A percentile compares a stretch with the other conserved stretches of the same genome.
These are phyloP conservation scores for Cirrhinus molitorella DNA, from an alignment of 2,797 vertebrate genomes.

Conservation along the genomic window DNA sequence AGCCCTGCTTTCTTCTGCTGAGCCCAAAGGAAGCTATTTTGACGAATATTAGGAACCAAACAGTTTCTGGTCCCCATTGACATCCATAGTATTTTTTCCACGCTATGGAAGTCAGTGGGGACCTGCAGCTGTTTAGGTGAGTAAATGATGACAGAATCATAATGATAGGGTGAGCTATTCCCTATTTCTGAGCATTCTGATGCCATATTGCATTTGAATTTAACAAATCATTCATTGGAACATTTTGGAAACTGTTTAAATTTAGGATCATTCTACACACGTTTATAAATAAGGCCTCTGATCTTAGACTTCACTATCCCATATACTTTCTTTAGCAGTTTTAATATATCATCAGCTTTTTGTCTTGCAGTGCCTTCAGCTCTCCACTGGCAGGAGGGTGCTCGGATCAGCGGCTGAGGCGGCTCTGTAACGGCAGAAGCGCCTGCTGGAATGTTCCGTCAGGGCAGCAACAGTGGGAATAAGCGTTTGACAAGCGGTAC, in stretches of 20 bases:
- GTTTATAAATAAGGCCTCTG: neutral
- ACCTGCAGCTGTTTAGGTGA: neutral
- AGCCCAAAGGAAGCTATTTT: too few species aligned
- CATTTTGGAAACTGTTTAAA: neutral
- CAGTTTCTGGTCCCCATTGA: neutral
- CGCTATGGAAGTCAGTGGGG: neutral
- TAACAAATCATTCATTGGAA: neutral
- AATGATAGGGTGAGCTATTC: neutral
- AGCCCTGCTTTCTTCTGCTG: too few species aligned
- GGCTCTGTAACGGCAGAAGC: constrained; percentile 56
- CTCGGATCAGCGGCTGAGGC: constrained; percentile 64
- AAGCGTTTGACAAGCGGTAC: constrained; percentile 80
- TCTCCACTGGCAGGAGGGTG: constrained; percentile 60
- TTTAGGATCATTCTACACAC: neutral
- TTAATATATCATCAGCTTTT: neutral
- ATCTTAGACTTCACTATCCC: neutral
- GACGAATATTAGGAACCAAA: too few species aligned
- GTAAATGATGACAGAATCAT: neutral
- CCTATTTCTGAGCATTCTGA: neutral
- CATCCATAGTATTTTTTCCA: neutral
- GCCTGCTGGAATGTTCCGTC: constrained; percentile 83
- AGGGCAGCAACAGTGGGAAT: constrained; percentile 72
- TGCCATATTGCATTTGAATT: neutral
- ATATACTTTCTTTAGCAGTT: neutral
- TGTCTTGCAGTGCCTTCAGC: constrained; percentile 36